Percentiles rank a stretch among this genome's conserved stretches.
Conservation (phyloP, 1,140 invertebrate species). For the Caligus rogercresseyi region DNA sequence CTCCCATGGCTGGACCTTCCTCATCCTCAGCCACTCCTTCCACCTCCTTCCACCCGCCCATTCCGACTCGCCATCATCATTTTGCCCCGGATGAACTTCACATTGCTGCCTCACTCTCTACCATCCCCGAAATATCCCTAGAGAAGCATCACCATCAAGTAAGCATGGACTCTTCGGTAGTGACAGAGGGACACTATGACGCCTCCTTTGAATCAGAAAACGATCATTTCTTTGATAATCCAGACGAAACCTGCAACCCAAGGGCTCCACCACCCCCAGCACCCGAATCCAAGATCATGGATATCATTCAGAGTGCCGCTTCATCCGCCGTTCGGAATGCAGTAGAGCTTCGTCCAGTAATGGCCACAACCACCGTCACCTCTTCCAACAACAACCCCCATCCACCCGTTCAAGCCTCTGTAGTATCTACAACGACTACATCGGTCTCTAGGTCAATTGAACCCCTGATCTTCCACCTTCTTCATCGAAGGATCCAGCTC, state of each 20-base stretch:
- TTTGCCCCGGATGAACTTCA: not conserved
- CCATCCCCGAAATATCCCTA: conserved; percentile 2
- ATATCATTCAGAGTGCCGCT: not conserved
- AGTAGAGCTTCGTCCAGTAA: not conserved
- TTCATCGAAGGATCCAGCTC: not conserved
- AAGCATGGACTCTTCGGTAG: conserved; percentile 2
- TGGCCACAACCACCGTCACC: not conserved
- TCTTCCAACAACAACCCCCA: not conserved
- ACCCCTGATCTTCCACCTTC: not conserved
- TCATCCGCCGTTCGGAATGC: not conserved
- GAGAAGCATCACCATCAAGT: not conserved
- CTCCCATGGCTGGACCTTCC: not conserved
- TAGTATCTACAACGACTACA: not conserved
- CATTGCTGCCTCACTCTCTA: conserved; percentile 7
- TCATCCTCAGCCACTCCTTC: not conserved
- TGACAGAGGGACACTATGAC: conserved; percentile 16
- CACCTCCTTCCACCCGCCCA: not conserved
- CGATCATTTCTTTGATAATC: conserved; percentile 1
- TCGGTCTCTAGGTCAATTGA: not conserved
- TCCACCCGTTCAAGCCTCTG: not conserved
- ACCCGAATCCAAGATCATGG: not conserved
- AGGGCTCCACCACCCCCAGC: not conserved
- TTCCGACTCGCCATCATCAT: not conserved
- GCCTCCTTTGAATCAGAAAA: conserved; percentile 16
- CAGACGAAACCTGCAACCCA: not conserved